These are phyloP conservation scores for Vicugna pacos DNA, from an alignment of 2,113 vertebrate species.

Conservation along the genomic window DNA sequence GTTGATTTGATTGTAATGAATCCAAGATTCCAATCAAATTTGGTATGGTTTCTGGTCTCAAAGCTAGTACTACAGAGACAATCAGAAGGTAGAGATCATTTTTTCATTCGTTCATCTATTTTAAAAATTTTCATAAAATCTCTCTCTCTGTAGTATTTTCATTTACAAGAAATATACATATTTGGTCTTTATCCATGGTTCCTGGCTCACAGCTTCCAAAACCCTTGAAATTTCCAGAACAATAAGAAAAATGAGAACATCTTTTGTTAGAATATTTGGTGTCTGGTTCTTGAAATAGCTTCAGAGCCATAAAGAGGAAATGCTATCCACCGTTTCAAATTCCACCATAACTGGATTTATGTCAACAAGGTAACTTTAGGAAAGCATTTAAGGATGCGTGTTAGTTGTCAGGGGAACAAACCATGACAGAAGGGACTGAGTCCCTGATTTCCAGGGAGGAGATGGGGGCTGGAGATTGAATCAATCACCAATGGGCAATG, in stretches of 20 bases:
- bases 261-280: not conserved
- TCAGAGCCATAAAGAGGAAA: constrained; percentile 8
- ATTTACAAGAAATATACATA: not conserved
- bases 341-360: not conserved
- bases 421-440: not conserved
- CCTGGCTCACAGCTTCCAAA: not conserved
- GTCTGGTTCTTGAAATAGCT: not conserved
- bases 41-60: not conserved
- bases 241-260: not conserved
- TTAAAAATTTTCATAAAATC: not conserved
- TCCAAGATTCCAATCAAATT: not conserved
- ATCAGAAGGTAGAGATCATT: not conserved
- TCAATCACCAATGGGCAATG: not conserved
- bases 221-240: not conserved
- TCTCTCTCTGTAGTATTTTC: not conserved
- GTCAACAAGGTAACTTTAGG: not conserved
- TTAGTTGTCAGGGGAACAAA: not conserved
- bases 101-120: not conserved
- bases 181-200: not conserved
- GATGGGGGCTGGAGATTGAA: not conserved
- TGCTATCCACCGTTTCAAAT: not conserved
- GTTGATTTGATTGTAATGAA: constrained; percentile 15
- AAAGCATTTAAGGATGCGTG: not conserved
- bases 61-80: not conserved
- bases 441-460: not conserved